These are phyloP conservation scores for Melanostoma scalare DNA, from an alignment of 2,888 invertebrate genomes.

Conservation along the genomic window DNA sequence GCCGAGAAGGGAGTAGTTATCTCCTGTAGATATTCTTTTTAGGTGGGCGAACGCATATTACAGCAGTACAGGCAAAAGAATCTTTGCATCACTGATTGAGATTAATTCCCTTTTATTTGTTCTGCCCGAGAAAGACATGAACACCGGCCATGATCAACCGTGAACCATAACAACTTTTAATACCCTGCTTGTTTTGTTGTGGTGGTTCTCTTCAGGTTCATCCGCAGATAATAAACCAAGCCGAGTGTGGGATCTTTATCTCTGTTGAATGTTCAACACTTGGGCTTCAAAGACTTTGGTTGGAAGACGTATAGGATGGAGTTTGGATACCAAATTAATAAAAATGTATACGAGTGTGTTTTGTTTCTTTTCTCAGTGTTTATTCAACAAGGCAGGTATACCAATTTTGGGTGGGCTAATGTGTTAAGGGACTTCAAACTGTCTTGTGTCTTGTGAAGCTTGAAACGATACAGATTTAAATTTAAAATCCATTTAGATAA, in stretches of 20 bases:
- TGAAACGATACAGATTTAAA: slow-evolving; percentile 42
- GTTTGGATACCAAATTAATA: slow-evolving; percentile 49
- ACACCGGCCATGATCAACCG: neutral
- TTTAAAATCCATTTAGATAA: slow-evolving; percentile 51
- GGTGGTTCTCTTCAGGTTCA: slow-evolving; percentile 19
- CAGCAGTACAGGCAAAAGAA: slow-evolving; percentile 57
- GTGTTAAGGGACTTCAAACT: slow-evolving; percentile 17
- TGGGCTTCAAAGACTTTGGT: slow-evolving; percentile 22
- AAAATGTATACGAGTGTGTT: slow-evolving; percentile 44
- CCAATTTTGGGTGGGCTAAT: slow-evolving; percentile 62
- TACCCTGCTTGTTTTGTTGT: slow-evolving; percentile 8
- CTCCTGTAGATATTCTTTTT: neutral
- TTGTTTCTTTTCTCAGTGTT: slow-evolving; percentile 10
- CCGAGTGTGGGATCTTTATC: slow-evolving; percentile 70
- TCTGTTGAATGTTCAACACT: slow-evolving; percentile 68
- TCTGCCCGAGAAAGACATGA: slow-evolving; percentile 12
- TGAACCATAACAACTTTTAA: slow-evolving; percentile 16
- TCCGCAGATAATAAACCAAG: slow-evolving; percentile 54
- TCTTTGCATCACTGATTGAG: slow-evolving; percentile 67
- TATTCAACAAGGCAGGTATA: neutral
- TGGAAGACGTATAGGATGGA: slow-evolving; percentile 39
- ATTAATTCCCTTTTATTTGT: slow-evolving; percentile 69
- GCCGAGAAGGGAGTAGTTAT: neutral
- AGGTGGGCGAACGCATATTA: slow-evolving; percentile 47
- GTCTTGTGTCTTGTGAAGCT: slow-evolving; percentile 2